A percentile compares a stretch with the other conserved stretches of the same genome.
Conservation (phyloP, 2,888 invertebrate genomes). For the Habrosyne pyritoides region DNA sequence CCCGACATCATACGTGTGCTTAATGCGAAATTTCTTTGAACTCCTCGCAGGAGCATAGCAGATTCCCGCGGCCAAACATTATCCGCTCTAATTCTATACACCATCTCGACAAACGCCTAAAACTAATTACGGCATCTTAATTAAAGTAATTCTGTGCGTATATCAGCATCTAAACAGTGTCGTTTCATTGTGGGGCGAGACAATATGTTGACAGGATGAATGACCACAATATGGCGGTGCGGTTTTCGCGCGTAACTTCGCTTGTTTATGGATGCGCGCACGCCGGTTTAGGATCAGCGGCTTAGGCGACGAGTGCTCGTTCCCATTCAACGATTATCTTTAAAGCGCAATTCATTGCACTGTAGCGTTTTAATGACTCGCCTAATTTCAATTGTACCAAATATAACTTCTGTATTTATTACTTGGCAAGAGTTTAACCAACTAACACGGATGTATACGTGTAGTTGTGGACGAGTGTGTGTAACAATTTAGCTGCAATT, state of each 20-base stretch:
- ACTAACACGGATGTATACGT: slow-evolving; percentile 35
- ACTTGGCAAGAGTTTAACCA: slow-evolving; percentile 72
- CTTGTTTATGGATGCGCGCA: slow-evolving; percentile 75
- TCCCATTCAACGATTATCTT: slow-evolving; percentile 78
- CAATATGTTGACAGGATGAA: slow-evolving; percentile 82
- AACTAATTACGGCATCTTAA: slow-evolving; percentile 77
- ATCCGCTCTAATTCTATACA: slow-evolving; percentile 52
- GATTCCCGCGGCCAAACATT: slow-evolving; percentile 45
- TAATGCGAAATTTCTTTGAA: slow-evolving; percentile 50
- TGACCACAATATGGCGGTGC: slow-evolving; percentile 72
- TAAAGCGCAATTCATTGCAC: slow-evolving; percentile 66
- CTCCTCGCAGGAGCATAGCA: slow-evolving; percentile 43
- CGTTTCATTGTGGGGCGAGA: slow-evolving; percentile 75
- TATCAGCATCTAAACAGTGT: slow-evolving; percentile 76
- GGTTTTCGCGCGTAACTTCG: slow-evolving; percentile 75
- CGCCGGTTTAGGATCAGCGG: slow-evolving; percentile 76
- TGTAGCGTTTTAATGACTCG: slow-evolving; percentile 71
- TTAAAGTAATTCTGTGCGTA: slow-evolving; percentile 74
- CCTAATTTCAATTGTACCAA: slow-evolving; percentile 82
- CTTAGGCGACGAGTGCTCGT: slow-evolving; percentile 76
- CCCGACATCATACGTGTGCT: slow-evolving; percentile 22
- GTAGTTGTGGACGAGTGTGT: slow-evolving; percentile 44
- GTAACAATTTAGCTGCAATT: slow-evolving; percentile 75
- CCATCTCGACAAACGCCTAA: slow-evolving; percentile 51
- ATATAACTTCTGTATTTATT: slow-evolving; percentile 79